phyloP scores from a whole-genome alignment of 2,797 vertebrate species.

The Jordanella pulchra region DNA sequence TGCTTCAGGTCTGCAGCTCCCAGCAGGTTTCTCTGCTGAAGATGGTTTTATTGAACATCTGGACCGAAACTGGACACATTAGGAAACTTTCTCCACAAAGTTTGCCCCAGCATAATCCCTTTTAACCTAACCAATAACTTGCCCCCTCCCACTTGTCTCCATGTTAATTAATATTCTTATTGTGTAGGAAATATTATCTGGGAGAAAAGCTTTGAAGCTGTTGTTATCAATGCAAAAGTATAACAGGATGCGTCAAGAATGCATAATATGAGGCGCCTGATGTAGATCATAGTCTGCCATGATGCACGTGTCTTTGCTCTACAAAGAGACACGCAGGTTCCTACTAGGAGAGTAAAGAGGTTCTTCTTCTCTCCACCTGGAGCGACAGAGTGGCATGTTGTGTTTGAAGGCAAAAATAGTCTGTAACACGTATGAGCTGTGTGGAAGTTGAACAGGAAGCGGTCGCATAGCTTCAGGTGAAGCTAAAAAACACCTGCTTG shows the following conservation, averaged over 20 bases:
- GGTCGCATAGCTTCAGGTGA: slow-evolving; percentile 34
- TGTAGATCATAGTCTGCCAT: slow-evolving; percentile 60
- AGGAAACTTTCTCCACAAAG: no score
- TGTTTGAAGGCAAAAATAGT: slow-evolving; percentile 61
- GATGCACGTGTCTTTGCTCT: slow-evolving; percentile 23
- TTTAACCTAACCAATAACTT: no score
- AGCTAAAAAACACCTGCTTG: slow-evolving; percentile 21
- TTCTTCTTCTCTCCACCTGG: slow-evolving; percentile 26
- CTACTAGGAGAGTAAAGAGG: slow-evolving; percentile 16
- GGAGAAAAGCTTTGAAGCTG: no score
- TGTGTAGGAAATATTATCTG: no score
- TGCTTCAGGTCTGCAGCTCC: no score
- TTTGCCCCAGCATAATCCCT: no score
- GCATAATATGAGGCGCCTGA: slow-evolving; percentile 26
- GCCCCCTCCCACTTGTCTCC: no score
- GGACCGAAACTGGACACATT: no score
- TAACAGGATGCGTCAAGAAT: not conserved
- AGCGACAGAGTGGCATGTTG: slow-evolving; percentile 20
- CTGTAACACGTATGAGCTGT: slow-evolving; percentile 38
- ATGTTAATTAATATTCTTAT: no score
- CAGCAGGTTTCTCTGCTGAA: no score
- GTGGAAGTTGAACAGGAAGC: slow-evolving; percentile 46
- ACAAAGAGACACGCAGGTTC: slow-evolving; percentile 31
- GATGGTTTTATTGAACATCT: no score
- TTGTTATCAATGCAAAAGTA: not conserved